Conservation (phyloP, 1,140 invertebrate genomes). For the Ceratosolen fusciceps region DNA sequence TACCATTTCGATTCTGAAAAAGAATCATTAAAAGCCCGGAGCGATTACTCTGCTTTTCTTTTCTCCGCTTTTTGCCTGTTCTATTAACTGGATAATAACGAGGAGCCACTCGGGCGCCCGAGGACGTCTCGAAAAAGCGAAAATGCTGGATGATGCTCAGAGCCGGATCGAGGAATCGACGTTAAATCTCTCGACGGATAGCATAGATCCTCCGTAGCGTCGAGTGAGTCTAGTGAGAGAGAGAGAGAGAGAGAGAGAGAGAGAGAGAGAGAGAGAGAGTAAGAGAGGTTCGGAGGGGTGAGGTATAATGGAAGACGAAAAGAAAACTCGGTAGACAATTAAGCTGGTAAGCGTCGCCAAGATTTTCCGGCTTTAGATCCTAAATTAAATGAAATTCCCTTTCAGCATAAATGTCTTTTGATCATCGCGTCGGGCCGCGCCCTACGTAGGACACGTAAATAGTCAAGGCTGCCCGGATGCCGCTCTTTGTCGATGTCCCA, state of each 20-base stretch:
- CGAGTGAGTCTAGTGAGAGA: no score
- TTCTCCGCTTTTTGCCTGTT: neutral
- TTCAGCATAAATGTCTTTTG: constrained; percentile 47
- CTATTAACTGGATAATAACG: constrained; percentile 37
- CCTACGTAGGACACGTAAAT: constrained; percentile 14
- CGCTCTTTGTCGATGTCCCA: constrained; percentile 22
- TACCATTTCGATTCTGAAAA: neutral
- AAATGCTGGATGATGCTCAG: no score
- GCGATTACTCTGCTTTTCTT: constrained; percentile 12
- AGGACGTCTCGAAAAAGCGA: neutral
- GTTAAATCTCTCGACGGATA: no score
- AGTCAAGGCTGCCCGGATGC: constrained; percentile 17
- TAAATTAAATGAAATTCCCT: constrained; percentile 38
- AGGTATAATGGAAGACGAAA: neutral
- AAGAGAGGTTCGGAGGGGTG: neutral
- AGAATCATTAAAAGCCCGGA: constrained; percentile 12
- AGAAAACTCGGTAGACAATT: constrained; percentile 26
- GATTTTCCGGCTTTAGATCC: constrained; percentile 21
- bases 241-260: neutral
- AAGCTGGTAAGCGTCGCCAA: constrained; percentile 21
- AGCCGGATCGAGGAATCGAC: no score
- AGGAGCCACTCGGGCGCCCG: neutral
- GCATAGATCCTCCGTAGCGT: no score
- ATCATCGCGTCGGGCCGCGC: neutral
- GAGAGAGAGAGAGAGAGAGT: neutral